phyloP scores from a whole-genome alignment of 2,113 vertebrate species.

The Neomonachus schauinslandi region DNA sequence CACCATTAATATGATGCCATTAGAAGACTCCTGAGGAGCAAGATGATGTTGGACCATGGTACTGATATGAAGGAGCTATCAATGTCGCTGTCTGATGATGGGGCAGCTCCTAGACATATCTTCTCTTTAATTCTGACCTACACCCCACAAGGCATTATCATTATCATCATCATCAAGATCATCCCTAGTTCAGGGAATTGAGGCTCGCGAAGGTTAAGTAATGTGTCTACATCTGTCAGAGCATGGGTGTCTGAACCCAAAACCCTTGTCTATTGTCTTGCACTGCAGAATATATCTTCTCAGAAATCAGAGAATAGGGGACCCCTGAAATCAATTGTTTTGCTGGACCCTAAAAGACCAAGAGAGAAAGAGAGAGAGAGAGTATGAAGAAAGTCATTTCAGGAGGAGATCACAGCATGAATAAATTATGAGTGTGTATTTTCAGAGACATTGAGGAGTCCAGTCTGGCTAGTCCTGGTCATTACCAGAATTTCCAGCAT shows the following conservation, averaged over 20 bases:
- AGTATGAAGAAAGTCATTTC: not conserved
- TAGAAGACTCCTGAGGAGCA: not conserved
- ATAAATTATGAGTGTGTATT: not conserved
- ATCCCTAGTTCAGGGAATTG: not conserved
- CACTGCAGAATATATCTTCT: not conserved
- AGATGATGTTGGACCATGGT: not conserved
- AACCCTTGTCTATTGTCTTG: not conserved
- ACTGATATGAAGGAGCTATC: not conserved
- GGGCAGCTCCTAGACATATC: not conserved
- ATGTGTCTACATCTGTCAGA: not conserved
- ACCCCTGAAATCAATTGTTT: not conserved
- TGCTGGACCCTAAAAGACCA: not conserved
- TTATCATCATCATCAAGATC: not conserved
- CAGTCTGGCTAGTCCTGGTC: not conserved
- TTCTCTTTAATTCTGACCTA: not conserved
- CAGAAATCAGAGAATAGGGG: not conserved
- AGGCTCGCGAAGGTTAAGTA: not conserved
- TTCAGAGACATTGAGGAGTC: not conserved
- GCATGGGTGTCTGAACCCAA: not conserved
- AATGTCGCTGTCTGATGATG: not conserved
- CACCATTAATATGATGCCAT: not conserved
- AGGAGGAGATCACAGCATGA: not conserved
- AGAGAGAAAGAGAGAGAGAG: not conserved
- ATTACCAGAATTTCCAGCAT: not conserved
- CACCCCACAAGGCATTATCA: not conserved